Evolutionary conservation across 2,888 invertebrate genomes (phyloP).

Genomic region (Melitaea athalia): DNA sequence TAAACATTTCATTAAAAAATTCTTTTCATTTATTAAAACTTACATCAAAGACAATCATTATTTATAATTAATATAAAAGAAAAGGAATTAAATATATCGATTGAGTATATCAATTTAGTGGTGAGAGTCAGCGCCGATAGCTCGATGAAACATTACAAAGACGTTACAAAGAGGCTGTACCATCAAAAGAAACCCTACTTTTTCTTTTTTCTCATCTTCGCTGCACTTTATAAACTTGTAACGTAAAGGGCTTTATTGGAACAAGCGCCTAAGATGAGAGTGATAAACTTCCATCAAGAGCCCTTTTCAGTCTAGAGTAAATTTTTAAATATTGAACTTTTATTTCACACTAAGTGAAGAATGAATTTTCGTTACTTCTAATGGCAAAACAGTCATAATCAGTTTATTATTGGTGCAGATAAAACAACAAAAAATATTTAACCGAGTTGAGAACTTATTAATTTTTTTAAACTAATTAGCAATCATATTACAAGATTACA

Average conservation of each 20-base stretch:
- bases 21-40: constrained; percentile 1
- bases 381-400: too few species aligned
- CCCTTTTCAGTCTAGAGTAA: constrained; percentile 18
- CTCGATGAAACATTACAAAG: constrained; percentile 40
- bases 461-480: too few species aligned
- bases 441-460: too few species aligned
- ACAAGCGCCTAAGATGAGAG: constrained; percentile 32
- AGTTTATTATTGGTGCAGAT: too few species aligned
- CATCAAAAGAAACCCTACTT: constrained; percentile 35
- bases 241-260: constrained; percentile 37
- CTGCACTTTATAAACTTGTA: constrained; percentile 37
- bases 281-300: constrained; percentile 23
- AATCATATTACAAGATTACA: too few species aligned
- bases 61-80: constrained; percentile 24
- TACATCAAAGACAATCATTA: too few species aligned
- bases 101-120: constrained; percentile 38
- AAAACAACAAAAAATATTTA: too few species aligned
- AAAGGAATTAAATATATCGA: constrained; percentile 33
- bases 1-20: not conserved
- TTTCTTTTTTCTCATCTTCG: constrained; percentile 32
- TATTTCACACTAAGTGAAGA: not conserved
- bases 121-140: constrained; percentile 32
- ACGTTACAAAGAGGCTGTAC: constrained; percentile 40
- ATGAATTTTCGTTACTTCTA: not conserved
- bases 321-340: not conserved